Conservation (phyloP, 2,888 invertebrate species). For the Stegophylla sp. region DNA sequence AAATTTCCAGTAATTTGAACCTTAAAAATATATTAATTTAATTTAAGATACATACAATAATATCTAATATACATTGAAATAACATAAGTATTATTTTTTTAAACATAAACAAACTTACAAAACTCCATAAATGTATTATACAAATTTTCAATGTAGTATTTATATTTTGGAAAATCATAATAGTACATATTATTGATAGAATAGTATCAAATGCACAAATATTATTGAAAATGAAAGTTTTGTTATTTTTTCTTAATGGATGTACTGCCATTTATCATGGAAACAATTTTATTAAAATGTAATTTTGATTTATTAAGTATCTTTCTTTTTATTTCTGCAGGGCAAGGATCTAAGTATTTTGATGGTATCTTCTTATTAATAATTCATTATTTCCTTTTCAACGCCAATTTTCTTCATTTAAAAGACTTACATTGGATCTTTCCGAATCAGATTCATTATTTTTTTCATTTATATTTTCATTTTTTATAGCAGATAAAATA, state of each 20-base stretch:
- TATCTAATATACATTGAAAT: too few species aligned
- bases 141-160: background rate
- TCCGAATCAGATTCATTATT: too few species aligned
- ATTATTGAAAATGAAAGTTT: background rate
- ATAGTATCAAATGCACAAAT: background rate
- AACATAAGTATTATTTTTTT: background rate
- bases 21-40: background rate
- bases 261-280: background rate
- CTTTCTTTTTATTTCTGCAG: background rate
- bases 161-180: background rate
- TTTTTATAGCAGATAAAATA: too few species aligned
- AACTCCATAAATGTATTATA: background rate
- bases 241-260: background rate
- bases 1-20: background rate
- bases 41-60: background rate
- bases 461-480: too few species aligned
- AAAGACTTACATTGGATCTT: too few species aligned
- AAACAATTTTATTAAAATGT: conserved; percentile 9
- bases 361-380: background rate
- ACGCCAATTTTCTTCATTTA: background rate
- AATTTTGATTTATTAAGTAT: background rate
- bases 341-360: background rate
- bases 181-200: background rate
- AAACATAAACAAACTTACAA: background rate
- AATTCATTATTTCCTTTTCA: background rate